These are phyloP conservation scores for Takifugu ocellatus DNA, from an alignment of 2,797 vertebrate species.

Conservation along the genomic window DNA sequence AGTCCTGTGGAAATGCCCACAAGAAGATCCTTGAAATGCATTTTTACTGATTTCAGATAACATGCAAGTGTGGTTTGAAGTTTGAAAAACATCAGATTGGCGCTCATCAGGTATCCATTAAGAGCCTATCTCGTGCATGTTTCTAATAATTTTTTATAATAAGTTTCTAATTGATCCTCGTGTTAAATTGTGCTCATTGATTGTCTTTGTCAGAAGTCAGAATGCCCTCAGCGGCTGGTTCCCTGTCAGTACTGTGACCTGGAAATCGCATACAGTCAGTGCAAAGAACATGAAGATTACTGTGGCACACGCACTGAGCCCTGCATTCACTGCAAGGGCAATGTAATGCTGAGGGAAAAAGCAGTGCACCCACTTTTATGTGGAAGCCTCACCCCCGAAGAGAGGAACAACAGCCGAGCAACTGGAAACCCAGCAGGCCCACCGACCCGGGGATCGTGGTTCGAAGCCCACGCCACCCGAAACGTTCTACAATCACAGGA, in stretches of 20 bases:
- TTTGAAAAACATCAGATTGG: slow-evolving; percentile 84
- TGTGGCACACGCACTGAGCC: slow-evolving; percentile 92
- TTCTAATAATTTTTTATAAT: background rate
- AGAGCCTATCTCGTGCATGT: background rate
- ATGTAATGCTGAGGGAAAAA: slow-evolving; percentile 86
- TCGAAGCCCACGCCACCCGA: slow-evolving; percentile 66
- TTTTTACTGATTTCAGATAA: slow-evolving; percentile 75
- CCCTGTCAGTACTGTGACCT: slow-evolving; percentile 90
- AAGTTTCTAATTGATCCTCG: background rate
- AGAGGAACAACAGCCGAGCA: slow-evolving; percentile 60
- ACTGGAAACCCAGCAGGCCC: slow-evolving; percentile 48
- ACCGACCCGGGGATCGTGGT: slow-evolving; percentile 66
- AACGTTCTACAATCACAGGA: slow-evolving; percentile 70
- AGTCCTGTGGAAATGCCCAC: background rate
- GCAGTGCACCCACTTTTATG: slow-evolving; percentile 82
- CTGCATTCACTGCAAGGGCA: slow-evolving; percentile 81
- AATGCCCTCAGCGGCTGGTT: slow-evolving; percentile 84
- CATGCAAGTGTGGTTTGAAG: slow-evolving; percentile 90
- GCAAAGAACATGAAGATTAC: slow-evolving; percentile 89
- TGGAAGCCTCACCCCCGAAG: slow-evolving; percentile 69
- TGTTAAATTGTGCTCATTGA: background rate
- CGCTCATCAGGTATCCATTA: slow-evolving; percentile 81
- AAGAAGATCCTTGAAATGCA: background rate
- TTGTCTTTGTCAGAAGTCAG: slow-evolving; percentile 58
- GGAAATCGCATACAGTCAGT: slow-evolving; percentile 83